Conservation (phyloP, 2,888 invertebrate species). For the Caenorhabditis drosophilae region DNA sequence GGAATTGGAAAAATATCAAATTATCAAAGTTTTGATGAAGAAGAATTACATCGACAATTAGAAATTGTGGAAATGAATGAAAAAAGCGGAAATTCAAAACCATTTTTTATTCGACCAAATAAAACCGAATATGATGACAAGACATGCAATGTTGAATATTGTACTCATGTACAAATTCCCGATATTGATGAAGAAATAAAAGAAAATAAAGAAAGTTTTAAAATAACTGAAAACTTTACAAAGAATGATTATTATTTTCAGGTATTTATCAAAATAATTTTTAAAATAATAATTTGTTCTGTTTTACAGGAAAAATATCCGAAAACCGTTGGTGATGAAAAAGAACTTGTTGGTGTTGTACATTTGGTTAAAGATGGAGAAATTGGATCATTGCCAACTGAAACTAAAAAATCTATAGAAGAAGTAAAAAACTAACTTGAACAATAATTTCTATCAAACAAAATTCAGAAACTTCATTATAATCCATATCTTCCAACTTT, state of each 20-base stretch:
- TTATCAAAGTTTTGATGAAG: slow-evolving; percentile 7
- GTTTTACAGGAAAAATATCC: background rate
- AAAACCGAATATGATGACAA: slow-evolving; percentile 8
- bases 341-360: slow-evolving; percentile 20
- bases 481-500: slow-evolving; percentile 27
- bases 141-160: slow-evolving; percentile 22
- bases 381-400: background rate
- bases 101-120: slow-evolving; percentile 2
- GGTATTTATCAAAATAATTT: background rate
- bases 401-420: slow-evolving; percentile 9
- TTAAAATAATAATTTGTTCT: background rate
- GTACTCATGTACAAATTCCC: slow-evolving; percentile 24
- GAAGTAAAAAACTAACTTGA: slow-evolving; percentile 8
- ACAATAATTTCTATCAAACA: background rate
- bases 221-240: background rate
- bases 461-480: slow-evolving; percentile 27
- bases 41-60: slow-evolving; percentile 11
- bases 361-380: slow-evolving; percentile 18
- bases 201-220: background rate
- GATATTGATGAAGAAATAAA: slow-evolving; percentile 1
- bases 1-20: slow-evolving; percentile 19
- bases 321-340: slow-evolving; percentile 17
- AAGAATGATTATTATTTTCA: too few species aligned
- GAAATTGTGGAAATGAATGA: slow-evolving; percentile 20
- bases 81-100: too few species aligned